These are phyloP conservation scores for Calosoma granatense DNA, from an alignment of 1,140 invertebrate species.

Conservation along the genomic window DNA sequence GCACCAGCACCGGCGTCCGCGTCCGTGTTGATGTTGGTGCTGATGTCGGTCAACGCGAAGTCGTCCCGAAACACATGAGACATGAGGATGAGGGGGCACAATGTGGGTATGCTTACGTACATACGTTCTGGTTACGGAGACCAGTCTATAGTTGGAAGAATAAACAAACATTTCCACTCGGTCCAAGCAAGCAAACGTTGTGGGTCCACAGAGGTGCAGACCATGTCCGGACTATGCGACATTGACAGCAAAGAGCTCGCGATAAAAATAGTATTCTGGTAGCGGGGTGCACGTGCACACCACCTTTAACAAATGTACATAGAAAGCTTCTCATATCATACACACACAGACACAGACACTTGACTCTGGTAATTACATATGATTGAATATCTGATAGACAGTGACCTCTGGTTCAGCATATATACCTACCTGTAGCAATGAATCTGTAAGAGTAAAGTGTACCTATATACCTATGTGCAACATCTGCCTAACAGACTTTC, in stretches of 20 bases:
- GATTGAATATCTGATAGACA: no score
- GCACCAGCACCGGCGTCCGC: neutral
- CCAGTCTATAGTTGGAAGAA: neutral
- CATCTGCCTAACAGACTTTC: neutral
- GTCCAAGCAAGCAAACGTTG: neutral
- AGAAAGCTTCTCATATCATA: no score
- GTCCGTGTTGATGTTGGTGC: neutral
- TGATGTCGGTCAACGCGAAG: neutral
- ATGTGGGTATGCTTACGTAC: no score
- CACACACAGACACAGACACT: no score
- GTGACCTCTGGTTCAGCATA: no score
- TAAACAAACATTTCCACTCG: neutral
- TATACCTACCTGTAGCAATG: no score
- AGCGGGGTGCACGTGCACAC: neutral
- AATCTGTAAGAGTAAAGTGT: neutral
- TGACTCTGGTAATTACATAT: no score
- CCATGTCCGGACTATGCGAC: neutral
- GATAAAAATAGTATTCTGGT: neutral
- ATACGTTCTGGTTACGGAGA: neutral
- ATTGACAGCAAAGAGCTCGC: neutral
- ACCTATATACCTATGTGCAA: neutral
- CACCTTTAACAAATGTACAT: neutral
- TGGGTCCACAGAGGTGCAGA: no score
- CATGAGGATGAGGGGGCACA: no score
- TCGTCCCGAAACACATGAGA: neutral